A percentile compares a stretch with the other conserved stretches of the same genome.
Evolutionary conservation across 2,888 invertebrate species (phyloP).

Genomic region (Antheraea assamensis): DNA sequence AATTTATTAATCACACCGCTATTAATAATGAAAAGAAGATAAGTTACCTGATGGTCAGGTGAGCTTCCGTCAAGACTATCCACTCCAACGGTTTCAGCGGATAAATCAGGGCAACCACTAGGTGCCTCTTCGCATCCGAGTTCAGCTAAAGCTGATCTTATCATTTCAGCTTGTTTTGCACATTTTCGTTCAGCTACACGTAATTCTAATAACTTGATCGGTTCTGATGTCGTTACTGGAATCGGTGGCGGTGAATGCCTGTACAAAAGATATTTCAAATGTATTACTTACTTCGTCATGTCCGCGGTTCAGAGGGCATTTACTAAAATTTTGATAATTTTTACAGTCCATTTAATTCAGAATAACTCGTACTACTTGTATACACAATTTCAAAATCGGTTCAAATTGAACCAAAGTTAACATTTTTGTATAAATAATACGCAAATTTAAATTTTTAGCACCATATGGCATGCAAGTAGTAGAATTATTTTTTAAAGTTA

Average conservation of each 20-base stretch:
- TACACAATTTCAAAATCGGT: no score
- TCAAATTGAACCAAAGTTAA: no score
- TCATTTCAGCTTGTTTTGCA: slow-evolving; percentile 91
- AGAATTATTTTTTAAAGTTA: no score
- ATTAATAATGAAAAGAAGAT: not conserved
- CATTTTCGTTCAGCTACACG: slow-evolving; percentile 92
- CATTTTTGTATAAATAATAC: no score
- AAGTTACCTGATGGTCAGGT: slow-evolving; percentile 84
- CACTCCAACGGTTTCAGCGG: slow-evolving; percentile 86
- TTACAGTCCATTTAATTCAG: not conserved
- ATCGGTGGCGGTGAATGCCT: slow-evolving; percentile 78
- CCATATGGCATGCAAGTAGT: no score
- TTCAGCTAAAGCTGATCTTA: slow-evolving; percentile 91
- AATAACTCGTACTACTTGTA: not conserved
- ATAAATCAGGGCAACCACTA: slow-evolving; percentile 91
- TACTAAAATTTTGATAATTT: not conserved
- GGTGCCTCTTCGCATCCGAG: slow-evolving; percentile 94
- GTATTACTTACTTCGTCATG: not conserved
- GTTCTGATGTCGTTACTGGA: slow-evolving; percentile 74
- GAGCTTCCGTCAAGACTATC: slow-evolving; percentile 84
- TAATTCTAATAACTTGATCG: slow-evolving; percentile 90
- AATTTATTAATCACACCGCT: not conserved
- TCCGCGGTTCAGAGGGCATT: no score
- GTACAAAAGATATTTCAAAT: slow-evolving; percentile 2
- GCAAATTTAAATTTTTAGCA: no score